These are phyloP conservation scores for Pocillopora grandis DNA, from an alignment of 92 coral and sea anemone genomes.

Conservation along the genomic window DNA sequence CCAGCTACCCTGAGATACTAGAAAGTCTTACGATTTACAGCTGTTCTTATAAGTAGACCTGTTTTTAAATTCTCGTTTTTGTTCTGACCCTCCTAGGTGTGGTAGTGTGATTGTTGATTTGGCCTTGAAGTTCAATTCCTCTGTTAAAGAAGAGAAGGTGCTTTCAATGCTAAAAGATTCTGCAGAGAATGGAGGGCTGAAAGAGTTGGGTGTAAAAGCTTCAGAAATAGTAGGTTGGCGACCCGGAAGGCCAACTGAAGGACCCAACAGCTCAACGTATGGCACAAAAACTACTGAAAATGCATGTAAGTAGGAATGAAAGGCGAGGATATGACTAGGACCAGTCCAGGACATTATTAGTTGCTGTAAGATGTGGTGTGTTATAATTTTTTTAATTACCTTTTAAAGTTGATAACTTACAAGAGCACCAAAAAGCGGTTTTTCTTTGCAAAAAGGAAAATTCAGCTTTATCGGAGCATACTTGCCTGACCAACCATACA, in stretches of 20 bases:
- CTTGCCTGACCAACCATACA: too few relatives aligned
- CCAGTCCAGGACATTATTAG: too few relatives aligned
- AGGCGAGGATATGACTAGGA: not conserved
- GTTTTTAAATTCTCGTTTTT: not conserved
- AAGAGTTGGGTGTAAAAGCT: not conserved
- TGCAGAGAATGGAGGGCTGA: not conserved
- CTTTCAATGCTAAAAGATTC: not conserved
- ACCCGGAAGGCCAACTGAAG: not conserved
- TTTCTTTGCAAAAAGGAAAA: too few relatives aligned
- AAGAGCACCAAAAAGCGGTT: too few relatives aligned
- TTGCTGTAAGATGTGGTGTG: too few relatives aligned
- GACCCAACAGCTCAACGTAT: not conserved
- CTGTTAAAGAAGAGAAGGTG: not conserved
- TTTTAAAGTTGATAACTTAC: too few relatives aligned
- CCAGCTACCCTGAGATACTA: not conserved
- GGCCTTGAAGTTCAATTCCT: not conserved
- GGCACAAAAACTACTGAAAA: not conserved
- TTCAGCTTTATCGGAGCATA: too few relatives aligned
- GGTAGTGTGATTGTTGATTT: constrained; percentile 6
- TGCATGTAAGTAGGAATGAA: not conserved
- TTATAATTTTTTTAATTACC: too few relatives aligned
- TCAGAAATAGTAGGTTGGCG: not conserved
- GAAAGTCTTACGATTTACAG: constrained; percentile 22
- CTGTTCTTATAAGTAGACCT: not conserved
- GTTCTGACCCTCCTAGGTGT: not conserved